Base-by-base conservation (phyloP, 2,113 vertebrate species). In the Forbesichthys agassizii region DNA sequence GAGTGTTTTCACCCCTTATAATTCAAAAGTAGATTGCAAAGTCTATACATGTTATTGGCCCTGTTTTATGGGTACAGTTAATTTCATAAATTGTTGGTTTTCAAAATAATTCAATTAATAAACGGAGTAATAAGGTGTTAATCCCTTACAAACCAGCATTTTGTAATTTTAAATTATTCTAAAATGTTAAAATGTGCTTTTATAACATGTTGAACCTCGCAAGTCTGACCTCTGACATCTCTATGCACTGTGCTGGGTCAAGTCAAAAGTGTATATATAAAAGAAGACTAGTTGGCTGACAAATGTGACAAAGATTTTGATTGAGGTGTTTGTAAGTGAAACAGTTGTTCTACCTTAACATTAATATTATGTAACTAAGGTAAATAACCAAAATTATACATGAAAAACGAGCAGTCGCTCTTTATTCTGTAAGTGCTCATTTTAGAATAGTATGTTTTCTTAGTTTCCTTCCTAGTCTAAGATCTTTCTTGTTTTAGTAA, bases 221-320 rank as follows among this genome's bases (percentile, higher is more conserved):
- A 14, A 12, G 46, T 52, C 57, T 73, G 70, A 80, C 66, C 69
- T 69, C 13, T 48, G 46, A 20, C 33, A 51, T 57, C 54, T 64
- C 13, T 8, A 14, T 54, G 65, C 11, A 52, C 64, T n/a, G 60
- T 64, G 46, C 66, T n/a, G 54, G 68, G 79, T 71, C 73, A 75
- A 27, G 27, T 27, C 27, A 27, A 27, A 27, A 27, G 27, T 27
- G 2, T 27, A 27, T 27, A 27, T 27, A 2, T 27, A 27, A 27
- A 27, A 27, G 27, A 27, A 27, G 27, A 27, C 27, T 27, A 20
- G 27, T 27, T 27, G 36, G 36, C 36, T 42, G 36, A 42, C 7
- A 42, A 42, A 42, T 42, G 36, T 42, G 36, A 42, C 3, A 42
- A 6, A 42, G 7, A 6, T 42, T 42, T 6, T 42, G 36, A 42